Conservation (phyloP, 1,140 invertebrate species). For the Drosophila athabasca region DNA sequence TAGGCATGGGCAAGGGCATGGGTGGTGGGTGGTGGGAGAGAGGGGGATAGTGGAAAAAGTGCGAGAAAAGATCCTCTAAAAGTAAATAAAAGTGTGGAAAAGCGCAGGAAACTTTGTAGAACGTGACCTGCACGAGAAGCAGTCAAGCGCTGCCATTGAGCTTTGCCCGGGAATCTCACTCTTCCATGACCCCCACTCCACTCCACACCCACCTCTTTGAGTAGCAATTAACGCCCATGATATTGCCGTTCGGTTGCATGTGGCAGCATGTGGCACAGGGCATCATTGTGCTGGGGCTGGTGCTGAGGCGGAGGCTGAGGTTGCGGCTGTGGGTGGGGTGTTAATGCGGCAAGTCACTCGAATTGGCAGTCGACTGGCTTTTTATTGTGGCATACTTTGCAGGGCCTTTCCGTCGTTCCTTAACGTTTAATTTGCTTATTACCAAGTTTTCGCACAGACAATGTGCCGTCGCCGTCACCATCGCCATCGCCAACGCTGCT, state of each 20-base stretch:
- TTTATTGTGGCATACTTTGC: conserved; percentile 66
- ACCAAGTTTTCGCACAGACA: conserved; percentile 65
- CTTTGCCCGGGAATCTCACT: conserved; percentile 13
- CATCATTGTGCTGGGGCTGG: background rate
- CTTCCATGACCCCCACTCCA: conserved; percentile 7
- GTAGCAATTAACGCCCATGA: conserved; percentile 75
- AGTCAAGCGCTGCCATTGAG: conserved; percentile 21
- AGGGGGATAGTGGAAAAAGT: background rate
- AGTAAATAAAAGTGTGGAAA: conserved; percentile 57
- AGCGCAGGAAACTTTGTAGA: conserved; percentile 60
- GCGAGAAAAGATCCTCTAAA: conserved; percentile 25
- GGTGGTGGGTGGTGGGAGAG: background rate
- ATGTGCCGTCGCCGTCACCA: conserved; percentile 42
- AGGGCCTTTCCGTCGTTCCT: conserved; percentile 24
- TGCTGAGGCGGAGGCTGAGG: too few relatives aligned
- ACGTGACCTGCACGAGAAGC: conserved; percentile 55
- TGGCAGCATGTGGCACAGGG: conserved; percentile 41
- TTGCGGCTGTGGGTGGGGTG: conserved; percentile 13
- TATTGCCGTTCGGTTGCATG: conserved; percentile 72
- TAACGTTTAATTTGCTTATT: conserved; percentile 74
- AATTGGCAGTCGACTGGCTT: conserved; percentile 59
- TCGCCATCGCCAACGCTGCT: conserved; percentile 57
- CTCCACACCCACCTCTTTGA: conserved; percentile 42
- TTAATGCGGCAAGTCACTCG: conserved; percentile 71
- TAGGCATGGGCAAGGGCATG: background rate